Conservation (phyloP, 1,140 invertebrate species). For the Trinorchestia longiramus region DNA sequence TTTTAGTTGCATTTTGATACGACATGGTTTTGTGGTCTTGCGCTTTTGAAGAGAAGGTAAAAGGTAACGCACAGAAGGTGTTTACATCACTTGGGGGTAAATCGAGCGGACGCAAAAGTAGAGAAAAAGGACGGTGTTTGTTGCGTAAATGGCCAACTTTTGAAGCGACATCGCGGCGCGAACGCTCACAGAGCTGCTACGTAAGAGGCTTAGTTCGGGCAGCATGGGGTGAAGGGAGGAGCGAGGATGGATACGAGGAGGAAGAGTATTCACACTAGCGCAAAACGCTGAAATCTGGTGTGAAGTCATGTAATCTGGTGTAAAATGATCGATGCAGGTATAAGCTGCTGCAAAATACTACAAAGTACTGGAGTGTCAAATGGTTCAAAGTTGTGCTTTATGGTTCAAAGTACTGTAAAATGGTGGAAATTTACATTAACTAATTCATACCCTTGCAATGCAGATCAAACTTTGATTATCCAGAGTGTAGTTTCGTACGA, state of each 20-base stretch:
- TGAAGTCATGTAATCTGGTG: neutral
- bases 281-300: neutral
- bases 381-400: no score
- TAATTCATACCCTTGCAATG: neutral
- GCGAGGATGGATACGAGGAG: neutral
- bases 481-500: no score
- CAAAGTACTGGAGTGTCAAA: no score
- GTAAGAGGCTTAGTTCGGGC: neutral
- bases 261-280: neutral
- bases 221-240: no score
- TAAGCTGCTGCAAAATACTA: neutral
- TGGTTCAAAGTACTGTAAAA: neutral
- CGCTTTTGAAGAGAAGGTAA: neutral
- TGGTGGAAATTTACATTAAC: neutral
- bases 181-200: neutral
- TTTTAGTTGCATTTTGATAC: neutral
- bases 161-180: neutral
- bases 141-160: constrained; percentile 11
- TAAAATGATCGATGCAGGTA: neutral
- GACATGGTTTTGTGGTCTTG: neutral
- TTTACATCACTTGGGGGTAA: neutral
- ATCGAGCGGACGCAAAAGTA: constrained; percentile 3
- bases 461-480: no score
- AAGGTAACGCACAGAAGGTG: neutral
- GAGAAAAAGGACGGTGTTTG: neutral